A percentile compares a stretch with the other conserved stretches of the same genome.
phyloP scores from a whole-genome alignment of 2,797 vertebrate genomes.

The Clarias platycephalus region DNA sequence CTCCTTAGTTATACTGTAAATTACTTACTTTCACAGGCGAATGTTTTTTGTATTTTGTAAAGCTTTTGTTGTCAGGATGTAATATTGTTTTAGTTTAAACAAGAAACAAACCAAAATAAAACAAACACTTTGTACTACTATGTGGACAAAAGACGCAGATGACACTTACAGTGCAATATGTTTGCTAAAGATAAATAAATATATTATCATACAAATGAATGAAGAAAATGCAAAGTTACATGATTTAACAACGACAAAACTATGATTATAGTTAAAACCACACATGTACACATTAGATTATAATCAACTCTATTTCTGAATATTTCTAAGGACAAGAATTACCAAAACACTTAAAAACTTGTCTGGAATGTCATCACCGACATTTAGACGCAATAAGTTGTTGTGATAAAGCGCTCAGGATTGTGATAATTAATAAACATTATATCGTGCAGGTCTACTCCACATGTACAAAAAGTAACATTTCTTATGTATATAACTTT shows the following conservation, averaged over 20 bases:
- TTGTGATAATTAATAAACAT: background rate
- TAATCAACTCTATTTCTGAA: background rate
- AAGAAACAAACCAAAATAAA: background rate
- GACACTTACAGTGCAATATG: background rate
- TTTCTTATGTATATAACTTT: background rate
- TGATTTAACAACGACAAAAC: background rate
- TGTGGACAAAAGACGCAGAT: background rate
- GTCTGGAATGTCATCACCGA: background rate
- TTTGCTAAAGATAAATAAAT: background rate
- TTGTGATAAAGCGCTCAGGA: background rate
- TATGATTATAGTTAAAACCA: background rate
- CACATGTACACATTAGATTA: background rate
- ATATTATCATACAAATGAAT: background rate
- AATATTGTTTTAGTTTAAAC: background rate
- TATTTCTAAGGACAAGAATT: background rate
- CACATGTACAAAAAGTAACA: background rate
- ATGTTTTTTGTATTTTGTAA: no score
- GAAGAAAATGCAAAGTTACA: background rate
- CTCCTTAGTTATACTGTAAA: no score
- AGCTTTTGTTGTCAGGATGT: no score
- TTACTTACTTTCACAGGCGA: no score
- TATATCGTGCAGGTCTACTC: background rate
- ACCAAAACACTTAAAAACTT: background rate
- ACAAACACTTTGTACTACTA: background rate
- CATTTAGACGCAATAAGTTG: no score